These are phyloP conservation scores for Perca schrenkii DNA, from an alignment of 2,113 vertebrate genomes.

Conservation along the genomic window DNA sequence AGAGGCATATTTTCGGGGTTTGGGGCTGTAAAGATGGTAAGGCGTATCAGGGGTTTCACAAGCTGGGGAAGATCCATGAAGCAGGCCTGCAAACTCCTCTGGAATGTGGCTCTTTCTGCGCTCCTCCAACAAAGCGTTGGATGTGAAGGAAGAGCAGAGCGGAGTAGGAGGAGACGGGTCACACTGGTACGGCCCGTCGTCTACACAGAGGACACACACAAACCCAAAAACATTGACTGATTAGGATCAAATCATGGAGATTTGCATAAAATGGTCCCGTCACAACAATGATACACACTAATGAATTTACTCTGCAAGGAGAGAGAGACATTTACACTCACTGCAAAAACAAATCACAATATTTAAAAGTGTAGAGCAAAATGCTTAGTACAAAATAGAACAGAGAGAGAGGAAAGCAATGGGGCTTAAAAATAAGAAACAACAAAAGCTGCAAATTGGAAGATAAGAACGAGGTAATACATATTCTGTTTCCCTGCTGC, in stretches of 20 bases:
- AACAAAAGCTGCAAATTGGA: constrained; percentile 40
- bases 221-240: neutral
- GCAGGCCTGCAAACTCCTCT: constrained; percentile 94
- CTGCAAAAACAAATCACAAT: constrained; percentile 12
- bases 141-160: constrained; percentile 52
- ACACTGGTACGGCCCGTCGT: constrained; percentile 75
- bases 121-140: constrained; percentile 77
- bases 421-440: constrained; percentile 13
- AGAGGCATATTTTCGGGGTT: constrained; percentile 75
- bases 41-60: constrained; percentile 95
- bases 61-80: constrained; percentile 95
- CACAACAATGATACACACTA: constrained; percentile 5
- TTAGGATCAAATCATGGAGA: constrained; percentile 17
- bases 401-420: constrained; percentile 17
- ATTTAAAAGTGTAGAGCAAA: constrained; percentile 4
- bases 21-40: constrained; percentile 90
- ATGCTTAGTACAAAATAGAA: constrained; percentile 14
- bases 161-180: constrained; percentile 61
- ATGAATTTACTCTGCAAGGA: constrained; percentile 1
- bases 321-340: neutral
- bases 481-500: constrained; percentile 41
- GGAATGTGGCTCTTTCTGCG: constrained; percentile 89
- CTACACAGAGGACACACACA: constrained; percentile 53
- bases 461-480: constrained; percentile 45
- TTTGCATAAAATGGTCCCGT: neutral